Evolutionary conservation across 2,113 vertebrate species (phyloP).

Genomic region (Pseudolaguvia tuberculata): DNA sequence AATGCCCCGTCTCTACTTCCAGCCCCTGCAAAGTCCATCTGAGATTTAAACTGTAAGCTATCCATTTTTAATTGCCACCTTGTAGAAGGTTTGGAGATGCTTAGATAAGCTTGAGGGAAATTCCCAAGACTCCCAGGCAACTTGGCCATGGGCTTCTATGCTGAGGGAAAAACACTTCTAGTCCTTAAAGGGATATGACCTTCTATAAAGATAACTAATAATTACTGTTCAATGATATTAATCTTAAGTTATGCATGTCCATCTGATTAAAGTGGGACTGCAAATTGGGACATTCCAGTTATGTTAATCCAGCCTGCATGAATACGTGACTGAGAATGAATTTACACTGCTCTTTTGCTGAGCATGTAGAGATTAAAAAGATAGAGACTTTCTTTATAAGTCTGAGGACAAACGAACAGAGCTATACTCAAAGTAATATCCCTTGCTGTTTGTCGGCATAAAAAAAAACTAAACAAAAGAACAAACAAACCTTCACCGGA

Average conservation of each 20-base stretch:
- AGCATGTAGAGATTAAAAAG: slow-evolving; percentile 43
- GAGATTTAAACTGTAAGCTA: slow-evolving; percentile 58
- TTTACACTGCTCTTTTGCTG: slow-evolving; percentile 33
- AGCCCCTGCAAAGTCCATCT: slow-evolving; percentile 62
- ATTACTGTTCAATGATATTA: slow-evolving; percentile 61
- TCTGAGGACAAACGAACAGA: slow-evolving; percentile 9
- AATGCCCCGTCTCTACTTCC: slow-evolving; percentile 63
- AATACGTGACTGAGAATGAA: slow-evolving; percentile 48
- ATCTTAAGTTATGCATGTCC: slow-evolving; percentile 59
- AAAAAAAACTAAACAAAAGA: slow-evolving; percentile 29
- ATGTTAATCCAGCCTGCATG: slow-evolving; percentile 51
- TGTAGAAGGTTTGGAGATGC: slow-evolving; percentile 55
- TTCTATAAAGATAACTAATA: slow-evolving; percentile 60
- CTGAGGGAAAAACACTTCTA: slow-evolving; percentile 21
- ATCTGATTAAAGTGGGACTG: slow-evolving; percentile 62
- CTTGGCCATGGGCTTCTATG: slow-evolving; percentile 32
- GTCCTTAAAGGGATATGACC: slow-evolving; percentile 56
- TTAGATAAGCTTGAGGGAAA: slow-evolving; percentile 58
- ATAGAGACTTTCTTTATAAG: slow-evolving; percentile 34
- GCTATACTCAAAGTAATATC: too few relatives aligned
- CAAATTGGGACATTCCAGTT: slow-evolving; percentile 55
- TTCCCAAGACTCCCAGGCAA: slow-evolving; percentile 38
- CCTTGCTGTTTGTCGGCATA: too few relatives aligned
- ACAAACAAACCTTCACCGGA: slow-evolving; percentile 11
- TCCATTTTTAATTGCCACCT: slow-evolving; percentile 72